These are phyloP conservation scores for Yponomeuta plumbellus DNA, from an alignment of 2,888 invertebrate genomes.

Conservation along the genomic window DNA sequence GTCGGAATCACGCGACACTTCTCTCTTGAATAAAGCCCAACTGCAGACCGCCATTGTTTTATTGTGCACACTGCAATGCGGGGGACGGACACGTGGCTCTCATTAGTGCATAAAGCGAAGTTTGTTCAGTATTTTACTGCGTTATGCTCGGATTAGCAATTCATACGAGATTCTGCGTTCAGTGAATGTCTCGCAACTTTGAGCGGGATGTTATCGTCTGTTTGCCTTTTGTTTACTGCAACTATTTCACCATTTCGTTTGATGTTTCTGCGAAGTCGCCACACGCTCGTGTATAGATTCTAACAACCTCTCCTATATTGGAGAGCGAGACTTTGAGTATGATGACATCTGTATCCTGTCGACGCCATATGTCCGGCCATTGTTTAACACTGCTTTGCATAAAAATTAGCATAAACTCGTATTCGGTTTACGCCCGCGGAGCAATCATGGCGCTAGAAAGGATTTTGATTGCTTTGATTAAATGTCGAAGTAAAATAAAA, in stretches of 20 bases:
- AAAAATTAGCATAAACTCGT: slow-evolving; percentile 11
- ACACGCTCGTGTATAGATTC: neutral
- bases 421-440: neutral
- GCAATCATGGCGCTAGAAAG: slow-evolving; percentile 23
- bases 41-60: slow-evolving; percentile 68
- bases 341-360: slow-evolving; percentile 41
- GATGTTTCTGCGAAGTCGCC: neutral
- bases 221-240: slow-evolving; percentile 9
- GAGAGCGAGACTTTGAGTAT: slow-evolving; percentile 8
- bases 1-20: slow-evolving; percentile 65
- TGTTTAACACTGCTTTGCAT: slow-evolving; percentile 33
- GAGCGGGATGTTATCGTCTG: slow-evolving; percentile 15
- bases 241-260: neutral
- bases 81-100: slow-evolving; percentile 74
- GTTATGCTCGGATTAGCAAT: slow-evolving; percentile 66
- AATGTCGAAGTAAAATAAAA: neutral
- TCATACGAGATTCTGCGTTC: slow-evolving; percentile 59
- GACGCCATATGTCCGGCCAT: slow-evolving; percentile 55
- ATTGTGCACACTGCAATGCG: slow-evolving; percentile 74
- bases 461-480: neutral
- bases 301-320: neutral
- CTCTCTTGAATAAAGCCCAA: slow-evolving; percentile 62
- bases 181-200: slow-evolving; percentile 23
- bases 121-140: slow-evolving; percentile 71
- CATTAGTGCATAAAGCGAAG: slow-evolving; percentile 73